Evolutionary conservation across 1,140 invertebrate genomes (phyloP), one percentile per base, ranked within the genome.

Genomic region (Pteromalus puparum): DNA sequence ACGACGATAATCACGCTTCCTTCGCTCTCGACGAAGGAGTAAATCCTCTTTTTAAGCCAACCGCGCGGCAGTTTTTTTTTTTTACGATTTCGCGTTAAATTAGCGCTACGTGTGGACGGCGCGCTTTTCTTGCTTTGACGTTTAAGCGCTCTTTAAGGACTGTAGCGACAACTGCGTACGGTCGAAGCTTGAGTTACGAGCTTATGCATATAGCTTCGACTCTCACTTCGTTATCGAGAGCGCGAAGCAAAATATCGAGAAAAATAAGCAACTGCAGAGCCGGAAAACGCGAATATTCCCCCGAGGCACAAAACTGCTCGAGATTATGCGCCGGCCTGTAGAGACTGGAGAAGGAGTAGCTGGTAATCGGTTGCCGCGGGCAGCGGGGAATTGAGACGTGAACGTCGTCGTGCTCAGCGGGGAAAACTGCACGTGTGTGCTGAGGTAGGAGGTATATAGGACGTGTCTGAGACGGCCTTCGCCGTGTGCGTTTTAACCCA

Each of bases 351-450:
- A n/a, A 61, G 53, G 53, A 61, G 53, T 21, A 83, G 85, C 83
- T 83, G 84, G 80, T 70, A 76, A 65, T 73, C 81, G 85, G 68
- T 82, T 67, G 85, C 75, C 70, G 26, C 46, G 30, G 68, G 46
- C 80, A 21, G 42, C 70, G n/a, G 5, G 74, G 84, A 87, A 90
- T 89, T 89, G 87, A 90, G 88, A 88, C 87, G 86, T 89, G 88
- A 82, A 68, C 48, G 68, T 67, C 67, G 77, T 12, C 67, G 67
- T 75, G 74, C 68, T 34, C 34, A 18, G 68, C 76, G 42, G 21
- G 84, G 53, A 84, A 87, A 86, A 81, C 76, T 67, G 73, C 48
- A 85, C 87, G 78, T 86, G 70, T 77, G 68, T 15, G 30, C 68
- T 28, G 68, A 34, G 26, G 26, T 72, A 72, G 12, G 26, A 30